A percentile compares a stretch with the other conserved stretches of the same genome.
phyloP scores from a whole-genome alignment of 2,888 invertebrate species.

The Euplexia lucipara region DNA sequence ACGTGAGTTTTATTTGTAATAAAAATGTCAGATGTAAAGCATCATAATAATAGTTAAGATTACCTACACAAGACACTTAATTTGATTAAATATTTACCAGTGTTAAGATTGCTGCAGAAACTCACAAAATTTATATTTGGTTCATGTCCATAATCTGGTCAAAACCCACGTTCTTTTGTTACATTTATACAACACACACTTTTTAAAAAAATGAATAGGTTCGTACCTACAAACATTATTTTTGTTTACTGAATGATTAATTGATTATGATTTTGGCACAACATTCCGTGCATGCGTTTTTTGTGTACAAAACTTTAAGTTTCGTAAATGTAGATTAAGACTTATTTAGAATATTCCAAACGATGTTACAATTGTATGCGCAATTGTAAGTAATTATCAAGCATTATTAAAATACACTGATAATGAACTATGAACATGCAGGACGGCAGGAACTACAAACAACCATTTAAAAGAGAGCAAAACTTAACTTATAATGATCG shows the following conservation, averaged over 20 bases:
- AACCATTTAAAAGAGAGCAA: slow-evolving; percentile 71
- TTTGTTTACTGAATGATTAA: slow-evolving; percentile 31
- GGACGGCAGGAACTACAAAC: slow-evolving; percentile 76
- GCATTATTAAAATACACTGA: slow-evolving; percentile 52
- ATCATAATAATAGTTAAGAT: neutral
- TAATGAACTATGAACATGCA: slow-evolving; percentile 60
- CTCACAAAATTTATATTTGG: neutral
- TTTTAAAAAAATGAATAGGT: slow-evolving; percentile 14
- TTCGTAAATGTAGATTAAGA: slow-evolving; percentile 39
- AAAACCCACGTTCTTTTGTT: slow-evolving; percentile 28
- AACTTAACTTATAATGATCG: slow-evolving; percentile 46
- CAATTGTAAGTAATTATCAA: slow-evolving; percentile 46
- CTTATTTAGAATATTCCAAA: slow-evolving; percentile 43
- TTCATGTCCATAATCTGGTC: neutral
- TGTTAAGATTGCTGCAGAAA: neutral
- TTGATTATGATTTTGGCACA: slow-evolving; percentile 64
- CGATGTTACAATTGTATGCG: slow-evolving; percentile 29
- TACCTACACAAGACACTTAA: neutral
- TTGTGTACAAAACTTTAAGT: slow-evolving; percentile 61
- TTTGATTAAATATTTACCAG: slow-evolving; percentile 7
- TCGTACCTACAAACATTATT: slow-evolving; percentile 13
- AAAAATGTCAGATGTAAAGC: neutral
- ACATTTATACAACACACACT: slow-evolving; percentile 3
- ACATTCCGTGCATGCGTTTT: slow-evolving; percentile 53
- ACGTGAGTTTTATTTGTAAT: slow-evolving; percentile 24